Evolutionary conservation across 2,888 invertebrate genomes (phyloP), one percentile per base, ranked within the genome.

Genomic region (Drosophila histrio): DNA sequence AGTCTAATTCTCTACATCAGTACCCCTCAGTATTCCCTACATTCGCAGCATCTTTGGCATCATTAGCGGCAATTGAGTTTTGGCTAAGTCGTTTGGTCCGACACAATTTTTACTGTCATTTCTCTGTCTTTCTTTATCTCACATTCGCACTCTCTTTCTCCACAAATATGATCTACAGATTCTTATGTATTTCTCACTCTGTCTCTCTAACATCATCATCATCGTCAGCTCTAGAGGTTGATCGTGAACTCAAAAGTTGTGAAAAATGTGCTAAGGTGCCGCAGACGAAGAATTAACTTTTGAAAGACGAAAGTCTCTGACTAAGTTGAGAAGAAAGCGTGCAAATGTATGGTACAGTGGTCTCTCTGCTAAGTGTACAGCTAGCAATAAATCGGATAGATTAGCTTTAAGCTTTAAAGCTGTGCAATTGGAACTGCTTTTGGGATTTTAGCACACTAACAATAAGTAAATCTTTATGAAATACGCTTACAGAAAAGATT

Each of bases 181-280:
- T 32, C 50, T 58, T 17, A n/a, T n/a, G n/a, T n/a, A n/a, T 13
- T 11, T 30, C 56, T 3, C 6, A 52, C 22, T 44, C 21, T 30
- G 39, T 43, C 46, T 54, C 39, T 52, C 38, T 13, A 50, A 60
- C 28, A 41, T 63, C 39, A 36, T 44, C 59, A 39, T 60, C 36
- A 32, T 60, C 36, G 28, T 57, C 21, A 30, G 30, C 49, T 78
- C 46, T 61, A 67, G 50, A 34, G 47, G 28, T 64, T 79, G 79
- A 79, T 83, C 83, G 71, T 81, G 77, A 86, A 76, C 86, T 81
- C 70, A 73, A 81, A 73, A 62, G 56, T 70, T 79, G 70, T 76
- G 61, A 65, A 86, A 86, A 74, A 86, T 81, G 80, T 81, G 86
- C 73, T 77, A 82, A 86, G 70, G 70, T 66, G 79, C 65, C 70